A percentile compares a stretch with the other conserved stretches of the same genome.
phyloP scores from a whole-genome alignment of 2,113 vertebrate genomes.

The Lepus timidus region DNA sequence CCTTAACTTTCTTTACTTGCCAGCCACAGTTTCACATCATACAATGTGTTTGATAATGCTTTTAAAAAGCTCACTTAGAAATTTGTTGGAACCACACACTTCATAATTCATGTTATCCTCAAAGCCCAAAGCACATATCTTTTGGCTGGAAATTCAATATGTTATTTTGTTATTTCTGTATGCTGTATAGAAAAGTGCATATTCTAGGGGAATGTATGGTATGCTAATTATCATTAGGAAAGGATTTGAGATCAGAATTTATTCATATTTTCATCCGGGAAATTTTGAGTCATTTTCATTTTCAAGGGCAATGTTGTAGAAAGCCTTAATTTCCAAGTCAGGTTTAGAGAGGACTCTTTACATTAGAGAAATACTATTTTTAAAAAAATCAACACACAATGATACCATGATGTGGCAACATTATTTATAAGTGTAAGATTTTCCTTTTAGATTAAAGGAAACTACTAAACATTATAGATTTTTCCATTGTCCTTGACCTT shows the following conservation, averaged over 20 bases:
- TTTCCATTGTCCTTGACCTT: not conserved
- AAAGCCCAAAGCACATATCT: not conserved
- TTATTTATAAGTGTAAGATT: not conserved
- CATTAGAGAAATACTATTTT: not conserved
- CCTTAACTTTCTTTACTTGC: not conserved
- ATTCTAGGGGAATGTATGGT: not conserved
- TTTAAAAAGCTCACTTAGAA: not conserved
- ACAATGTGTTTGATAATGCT: not conserved
- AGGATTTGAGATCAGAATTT: not conserved
- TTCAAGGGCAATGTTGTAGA: not conserved
- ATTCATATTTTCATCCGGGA: not conserved
- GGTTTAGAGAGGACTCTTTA: not conserved
- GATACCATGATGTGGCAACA: not conserved
- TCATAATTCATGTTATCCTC: slow-evolving; percentile 49
- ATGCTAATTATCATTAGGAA: not conserved
- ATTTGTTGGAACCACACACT: not conserved
- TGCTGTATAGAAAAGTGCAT: not conserved
- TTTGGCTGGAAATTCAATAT: slow-evolving; percentile 8
- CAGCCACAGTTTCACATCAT: not conserved
- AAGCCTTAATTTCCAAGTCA: not conserved
- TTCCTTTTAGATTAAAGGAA: not conserved
- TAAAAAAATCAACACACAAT: not conserved
- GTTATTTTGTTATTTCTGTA: not conserved
- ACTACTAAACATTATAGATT: not conserved
- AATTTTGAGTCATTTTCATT: slow-evolving; percentile 10